phyloP scores from a whole-genome alignment of 2,797 vertebrate genomes.

The Cossypha dichroa region DNA sequence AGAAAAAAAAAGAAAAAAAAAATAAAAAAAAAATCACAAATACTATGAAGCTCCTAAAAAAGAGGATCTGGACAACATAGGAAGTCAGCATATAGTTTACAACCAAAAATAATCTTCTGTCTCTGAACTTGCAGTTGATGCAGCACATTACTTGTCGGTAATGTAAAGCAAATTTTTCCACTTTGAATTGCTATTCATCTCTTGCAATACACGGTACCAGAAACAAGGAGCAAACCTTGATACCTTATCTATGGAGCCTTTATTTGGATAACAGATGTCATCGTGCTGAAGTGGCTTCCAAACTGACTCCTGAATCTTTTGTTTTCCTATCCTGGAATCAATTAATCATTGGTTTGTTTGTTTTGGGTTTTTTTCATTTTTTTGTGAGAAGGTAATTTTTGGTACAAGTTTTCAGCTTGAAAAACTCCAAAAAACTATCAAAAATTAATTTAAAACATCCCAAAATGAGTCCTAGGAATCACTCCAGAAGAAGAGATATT shows the following conservation, averaged over 20 bases:
- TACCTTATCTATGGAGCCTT: background rate
- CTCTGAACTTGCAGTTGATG: background rate
- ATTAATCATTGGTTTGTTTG: background rate
- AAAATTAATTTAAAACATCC: fast-evolving
- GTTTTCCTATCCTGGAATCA: background rate
- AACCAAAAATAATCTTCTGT: background rate
- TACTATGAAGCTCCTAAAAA: background rate
- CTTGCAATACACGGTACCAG: background rate
- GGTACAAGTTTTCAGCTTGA: background rate
- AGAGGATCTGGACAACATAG: background rate
- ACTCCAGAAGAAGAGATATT: background rate
- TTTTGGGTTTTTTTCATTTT: no score
- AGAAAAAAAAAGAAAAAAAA: background rate
- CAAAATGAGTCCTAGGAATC: fast-evolving
- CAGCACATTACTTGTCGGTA: background rate
- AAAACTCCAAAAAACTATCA: no score
- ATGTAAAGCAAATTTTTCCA: background rate
- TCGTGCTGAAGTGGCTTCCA: fast-evolving
- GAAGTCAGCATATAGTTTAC: background rate
- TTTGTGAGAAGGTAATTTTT: background rate
- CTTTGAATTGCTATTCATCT: background rate
- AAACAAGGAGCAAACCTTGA: background rate
- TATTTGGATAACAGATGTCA: background rate
- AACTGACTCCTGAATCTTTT: background rate
- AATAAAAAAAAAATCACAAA: background rate